Evolutionary conservation across 1,140 invertebrate species (phyloP), one percentile per base, ranked within the genome.

Genomic region (Drosophila persimilis): DNA sequence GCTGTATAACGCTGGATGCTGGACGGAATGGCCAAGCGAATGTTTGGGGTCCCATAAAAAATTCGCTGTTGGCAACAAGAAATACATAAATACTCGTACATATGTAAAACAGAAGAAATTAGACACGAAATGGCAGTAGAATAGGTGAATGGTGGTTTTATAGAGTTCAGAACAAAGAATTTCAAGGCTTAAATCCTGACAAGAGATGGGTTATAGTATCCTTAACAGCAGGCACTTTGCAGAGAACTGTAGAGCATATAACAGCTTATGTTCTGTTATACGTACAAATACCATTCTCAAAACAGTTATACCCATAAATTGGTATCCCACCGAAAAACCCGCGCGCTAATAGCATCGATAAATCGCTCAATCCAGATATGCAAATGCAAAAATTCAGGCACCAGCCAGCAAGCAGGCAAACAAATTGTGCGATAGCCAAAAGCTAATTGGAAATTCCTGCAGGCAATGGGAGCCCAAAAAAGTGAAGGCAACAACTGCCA

Each of bases 391-490:
- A 39, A 39, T 39, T 13, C 35, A 39, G 35, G 31, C 31, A 31
- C 0, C 54, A 59, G 66, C 48, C 54, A 43, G 61, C 50, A 62
- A 61, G 51, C 54, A 43, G 61, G 26, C 45, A 48, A 67, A 66
- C 74, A 77, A 70, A 57, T 78, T 77, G 62, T 61, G 52, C 59
- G 73, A 77, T 76, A 77, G 73, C 50, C 79, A 58, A 83, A 39
- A 83, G 54, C 80, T 73, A 77, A 84, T 84, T 84, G 80, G 77
- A 80, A 85, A 86, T 80, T 84, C 80, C 80, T 84, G 81, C 77
- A 84, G 77, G 80, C 80, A 85, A 73, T 73, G 70, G 41, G 39
- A 59, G 47, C 58, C 80, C 5, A 73, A 64, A 72, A 44, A 73
- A 83, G 80, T 80, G 76, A 83, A 83, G 77, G 76, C 55, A 51